Evolutionary conservation across 2,888 invertebrate genomes (phyloP).

Genomic region (Chironomus tentans): DNA sequence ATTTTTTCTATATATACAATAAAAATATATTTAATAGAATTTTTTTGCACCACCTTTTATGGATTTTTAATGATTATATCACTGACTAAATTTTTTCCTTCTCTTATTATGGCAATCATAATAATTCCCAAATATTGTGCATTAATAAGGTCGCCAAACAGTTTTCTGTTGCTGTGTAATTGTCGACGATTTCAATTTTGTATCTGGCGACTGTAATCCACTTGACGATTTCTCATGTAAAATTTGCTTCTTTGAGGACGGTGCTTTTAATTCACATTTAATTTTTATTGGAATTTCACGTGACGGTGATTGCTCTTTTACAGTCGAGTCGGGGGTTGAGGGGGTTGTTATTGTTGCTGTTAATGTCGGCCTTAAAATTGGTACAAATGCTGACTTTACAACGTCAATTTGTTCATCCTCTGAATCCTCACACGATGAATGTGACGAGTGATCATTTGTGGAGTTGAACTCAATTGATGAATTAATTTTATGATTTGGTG

Average conservation of each 20-base stretch:
- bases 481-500: slow-evolving; percentile 39
- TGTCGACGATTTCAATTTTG: slow-evolving; percentile 47
- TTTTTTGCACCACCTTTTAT: background rate
- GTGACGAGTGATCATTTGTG: slow-evolving; percentile 50
- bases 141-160: slow-evolving; percentile 66
- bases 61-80: background rate
- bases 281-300: slow-evolving; percentile 24
- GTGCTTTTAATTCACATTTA: slow-evolving; percentile 52
- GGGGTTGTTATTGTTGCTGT: slow-evolving; percentile 11
- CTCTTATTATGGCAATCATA: no score
- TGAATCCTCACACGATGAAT: slow-evolving; percentile 49
- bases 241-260: slow-evolving; percentile 45
- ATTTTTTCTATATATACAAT: no score
- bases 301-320: slow-evolving; percentile 28
- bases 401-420: slow-evolving; percentile 68
- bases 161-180: slow-evolving; percentile 51
- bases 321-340: slow-evolving; percentile 30
- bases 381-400: slow-evolving; percentile 65
- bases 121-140: background rate
- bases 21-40: no score
- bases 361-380: slow-evolving; percentile 44
- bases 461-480: slow-evolving; percentile 55
- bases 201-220: slow-evolving; percentile 37
- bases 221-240: slow-evolving; percentile 31
- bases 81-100: slow-evolving; percentile 6